A percentile compares a stretch with the other conserved stretches of the same genome.
Conservation (phyloP, 1,140 invertebrate genomes). For the Zophobas atratus region DNA sequence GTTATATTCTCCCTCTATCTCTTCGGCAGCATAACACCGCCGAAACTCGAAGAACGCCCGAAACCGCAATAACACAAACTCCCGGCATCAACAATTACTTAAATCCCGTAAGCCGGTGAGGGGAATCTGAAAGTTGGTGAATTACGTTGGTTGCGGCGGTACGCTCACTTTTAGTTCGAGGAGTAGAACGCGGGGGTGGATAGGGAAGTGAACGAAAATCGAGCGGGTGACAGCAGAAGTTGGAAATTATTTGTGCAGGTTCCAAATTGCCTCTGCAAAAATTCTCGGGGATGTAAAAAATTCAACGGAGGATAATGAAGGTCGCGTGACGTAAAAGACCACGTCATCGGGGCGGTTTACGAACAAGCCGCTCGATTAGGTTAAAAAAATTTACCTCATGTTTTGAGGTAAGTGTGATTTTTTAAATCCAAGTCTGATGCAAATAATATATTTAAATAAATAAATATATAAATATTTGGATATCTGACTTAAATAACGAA, state of each 20-base stretch:
- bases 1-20: slow-evolving; percentile 20
- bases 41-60: slow-evolving; percentile 27
- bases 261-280: no score
- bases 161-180: slow-evolving; percentile 17
- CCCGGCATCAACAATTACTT: slow-evolving; percentile 43
- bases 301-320: no score
- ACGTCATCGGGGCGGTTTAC: no score
- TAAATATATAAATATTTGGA: no score
- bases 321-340: no score
- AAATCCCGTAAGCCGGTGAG: slow-evolving; percentile 40
- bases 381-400: no score
- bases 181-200: background rate
- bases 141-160: slow-evolving; percentile 37
- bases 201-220: background rate
- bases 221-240: background rate
- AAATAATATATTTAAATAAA: no score
- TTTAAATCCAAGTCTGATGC: no score
- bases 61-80: slow-evolving; percentile 45
- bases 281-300: no score
- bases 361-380: no score
- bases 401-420: no score
- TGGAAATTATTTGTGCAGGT: background rate
- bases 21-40: background rate
- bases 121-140: slow-evolving; percentile 46
- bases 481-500: no score